Percentiles rank a stretch among this genome's conserved stretches.
phyloP scores from a whole-genome alignment of 2,113 vertebrate genomes.

The Heliornis fulica region DNA sequence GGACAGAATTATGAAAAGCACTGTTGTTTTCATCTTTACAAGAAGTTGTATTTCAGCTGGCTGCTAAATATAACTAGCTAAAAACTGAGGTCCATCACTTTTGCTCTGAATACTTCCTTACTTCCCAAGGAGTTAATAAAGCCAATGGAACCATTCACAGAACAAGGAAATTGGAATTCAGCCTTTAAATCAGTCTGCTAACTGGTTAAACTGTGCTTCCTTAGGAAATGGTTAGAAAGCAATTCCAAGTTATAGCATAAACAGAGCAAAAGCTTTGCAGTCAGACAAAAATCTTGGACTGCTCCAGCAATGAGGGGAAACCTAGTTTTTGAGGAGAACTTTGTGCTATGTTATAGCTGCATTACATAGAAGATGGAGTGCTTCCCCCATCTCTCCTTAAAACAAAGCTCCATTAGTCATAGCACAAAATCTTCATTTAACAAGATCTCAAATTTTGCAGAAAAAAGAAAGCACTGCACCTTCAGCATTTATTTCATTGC shows the following conservation, averaged over 20 bases:
- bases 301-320: not conserved
- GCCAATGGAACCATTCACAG: not conserved
- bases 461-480: not conserved
- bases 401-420: not conserved
- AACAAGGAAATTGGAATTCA: not conserved
- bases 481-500: not conserved
- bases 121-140: slow-evolving; percentile 6
- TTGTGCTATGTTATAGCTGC: not conserved
- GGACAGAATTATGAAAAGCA: not conserved
- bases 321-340: not conserved
- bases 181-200: slow-evolving; percentile 1
- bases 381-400: not conserved
- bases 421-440: not conserved
- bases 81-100: not conserved
- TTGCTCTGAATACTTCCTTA: not conserved
- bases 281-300: not conserved
- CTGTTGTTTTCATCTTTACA: not conserved
- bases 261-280: not conserved
- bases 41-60: not conserved
- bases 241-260: not conserved
- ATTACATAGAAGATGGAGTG: not conserved
- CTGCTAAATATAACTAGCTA: not conserved
- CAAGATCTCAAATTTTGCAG: not conserved
- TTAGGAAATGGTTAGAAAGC: not conserved
- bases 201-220: not conserved